Base-by-base conservation (phyloP, 30 jellyfish, hydroid and myxozoan species). In the Chironex yamaguchii region DNA sequence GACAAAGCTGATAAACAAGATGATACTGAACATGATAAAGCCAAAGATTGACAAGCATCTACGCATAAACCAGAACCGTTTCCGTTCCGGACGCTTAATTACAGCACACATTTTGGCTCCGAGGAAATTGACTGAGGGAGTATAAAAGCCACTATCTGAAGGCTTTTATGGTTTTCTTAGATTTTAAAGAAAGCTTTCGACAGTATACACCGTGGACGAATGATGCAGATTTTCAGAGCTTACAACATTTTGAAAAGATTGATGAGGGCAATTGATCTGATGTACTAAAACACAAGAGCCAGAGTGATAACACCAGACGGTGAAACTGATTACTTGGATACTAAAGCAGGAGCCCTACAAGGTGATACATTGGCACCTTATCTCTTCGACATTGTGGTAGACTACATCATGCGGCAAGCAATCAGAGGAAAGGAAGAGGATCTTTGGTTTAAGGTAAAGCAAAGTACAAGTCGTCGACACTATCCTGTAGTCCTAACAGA, bases 301-400 rank as follows among this genome's bases (percentile, higher is more conserved):
- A 11, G n/a, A 23, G 35, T 62, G 42, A 14, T 11, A 14, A n/a
- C 35, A 6, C 74, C 28, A 11, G 74, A 62, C 35, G 13, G 13
- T 48, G 14, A 48, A 13, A 48, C 62, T 48, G n/a, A 12, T 62
- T 62, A 13, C 35, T 62, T 62, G 42, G 35, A 62, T 21, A 62
- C 24, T 36, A 62, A 22, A 11, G 74, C 74, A 11, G 74, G 74
- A 13, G 74, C 24, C 24, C 74, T 62, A 12, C 74, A 62, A 23
- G 74, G 35, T 11, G 74, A 62, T 22, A 62, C 35, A 62, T 62
- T 62, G 14, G 74, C 25, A 6, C 25, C 24, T 12, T 62, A 11
- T 21, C n/a, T 62, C n/a, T 62, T 62, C 74, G 34, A 13, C 74
- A 62, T 12, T 11, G n/a, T 22, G n/a, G 42, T 62, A 13, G 74